Conservation (phyloP, 2,888 invertebrate species). For the Apocheima hispidaria region DNA sequence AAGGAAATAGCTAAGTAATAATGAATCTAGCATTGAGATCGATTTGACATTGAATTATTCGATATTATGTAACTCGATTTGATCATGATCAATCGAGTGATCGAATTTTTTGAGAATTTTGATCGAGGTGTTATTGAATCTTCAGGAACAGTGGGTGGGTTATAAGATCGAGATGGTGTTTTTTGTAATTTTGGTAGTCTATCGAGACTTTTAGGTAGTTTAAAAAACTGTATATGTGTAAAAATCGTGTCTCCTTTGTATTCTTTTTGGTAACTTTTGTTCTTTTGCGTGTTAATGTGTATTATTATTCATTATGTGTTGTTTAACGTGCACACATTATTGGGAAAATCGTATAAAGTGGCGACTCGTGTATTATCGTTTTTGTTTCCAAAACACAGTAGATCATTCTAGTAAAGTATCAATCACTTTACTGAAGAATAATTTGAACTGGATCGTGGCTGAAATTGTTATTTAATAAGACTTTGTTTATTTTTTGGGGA, state of each 20-base stretch:
- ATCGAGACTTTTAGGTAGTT: background rate
- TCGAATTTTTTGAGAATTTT: constrained; percentile 2
- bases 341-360: background rate
- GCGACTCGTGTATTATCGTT: background rate
- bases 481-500: too few species aligned
- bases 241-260: too few species aligned
- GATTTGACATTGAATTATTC: constrained; percentile 34
- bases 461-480: too few species aligned
- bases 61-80: constrained; percentile 31
- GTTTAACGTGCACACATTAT: too few species aligned
- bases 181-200: background rate
- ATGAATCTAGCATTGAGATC: constrained; percentile 27
- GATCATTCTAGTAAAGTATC: too few species aligned
- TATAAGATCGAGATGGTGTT: background rate
- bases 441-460: too few species aligned
- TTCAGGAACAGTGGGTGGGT: constrained; percentile 3
- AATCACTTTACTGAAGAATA: too few species aligned
- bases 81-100: constrained; percentile 12
- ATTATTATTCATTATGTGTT: too few species aligned
- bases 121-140: constrained; percentile 10
- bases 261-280: too few species aligned
- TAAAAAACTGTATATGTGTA: too few species aligned
- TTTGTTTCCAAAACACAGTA: background rate
- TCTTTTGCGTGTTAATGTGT: too few species aligned
- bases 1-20: constrained; percentile 33